phyloP scores from a whole-genome alignment of 2,797 vertebrate species.

The Tadarida brasiliensis region DNA sequence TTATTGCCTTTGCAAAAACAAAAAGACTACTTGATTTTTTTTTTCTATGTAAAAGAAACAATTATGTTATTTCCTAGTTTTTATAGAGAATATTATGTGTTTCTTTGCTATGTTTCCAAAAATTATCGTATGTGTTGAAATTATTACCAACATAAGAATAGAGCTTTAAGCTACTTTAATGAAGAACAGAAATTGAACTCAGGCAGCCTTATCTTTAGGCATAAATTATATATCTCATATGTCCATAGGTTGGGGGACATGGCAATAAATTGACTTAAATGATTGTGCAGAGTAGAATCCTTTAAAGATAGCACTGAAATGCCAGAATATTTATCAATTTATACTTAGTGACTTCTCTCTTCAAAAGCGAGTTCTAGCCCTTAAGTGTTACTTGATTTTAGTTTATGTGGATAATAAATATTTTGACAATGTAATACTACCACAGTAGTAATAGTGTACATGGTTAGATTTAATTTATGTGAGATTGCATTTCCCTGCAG shows the following conservation, averaged over 20 bases:
- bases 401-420: neutral
- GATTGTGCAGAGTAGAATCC: neutral
- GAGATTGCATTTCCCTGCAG: slow-evolving; percentile 86
- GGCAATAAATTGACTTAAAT: neutral
- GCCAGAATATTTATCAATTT: neutral
- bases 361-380: neutral
- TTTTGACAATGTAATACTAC: neutral
- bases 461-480: slow-evolving; percentile 52
- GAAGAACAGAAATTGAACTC: slow-evolving; percentile 46
- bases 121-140: neutral
- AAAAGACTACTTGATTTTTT: neutral
- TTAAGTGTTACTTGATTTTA: neutral
- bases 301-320: slow-evolving; percentile 30
- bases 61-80: neutral
- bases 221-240: neutral
- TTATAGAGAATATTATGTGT: slow-evolving; percentile 37
- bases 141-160: slow-evolving; percentile 18
- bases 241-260: neutral
- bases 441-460: neutral
- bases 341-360: slow-evolving; percentile 25
- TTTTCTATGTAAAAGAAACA: slow-evolving; percentile 31
- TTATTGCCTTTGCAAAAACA: neutral
- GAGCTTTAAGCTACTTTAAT: slow-evolving; percentile 48
- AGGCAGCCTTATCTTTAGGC: slow-evolving; percentile 3
- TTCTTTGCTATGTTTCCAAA: slow-evolving; percentile 40